A percentile compares a stretch with the other conserved stretches of the same genome.
These are phyloP conservation scores for Ophion slaviceki DNA, from an alignment of 2,888 invertebrate genomes.

Conservation along the genomic window DNA sequence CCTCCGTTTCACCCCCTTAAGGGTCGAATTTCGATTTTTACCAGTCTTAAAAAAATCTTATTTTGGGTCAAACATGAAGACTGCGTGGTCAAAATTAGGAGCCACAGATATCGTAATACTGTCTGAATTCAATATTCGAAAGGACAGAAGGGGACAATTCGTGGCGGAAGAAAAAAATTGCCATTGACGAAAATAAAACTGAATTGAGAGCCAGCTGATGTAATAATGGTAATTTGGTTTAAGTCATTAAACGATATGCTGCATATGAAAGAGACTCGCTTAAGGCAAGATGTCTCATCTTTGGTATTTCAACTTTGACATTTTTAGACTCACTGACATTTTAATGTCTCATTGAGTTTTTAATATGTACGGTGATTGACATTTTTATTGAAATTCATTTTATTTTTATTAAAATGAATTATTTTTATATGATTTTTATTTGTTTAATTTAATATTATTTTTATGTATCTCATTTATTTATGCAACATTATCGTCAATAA, in stretches of 20 bases:
- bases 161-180: neutral
- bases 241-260: neutral
- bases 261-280: neutral
- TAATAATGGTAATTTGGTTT: neutral
- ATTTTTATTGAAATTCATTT: neutral
- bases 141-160: neutral
- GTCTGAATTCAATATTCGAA: neutral
- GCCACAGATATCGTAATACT: too few relatives aligned
- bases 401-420: neutral
- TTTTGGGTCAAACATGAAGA: too few relatives aligned
- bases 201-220: neutral
- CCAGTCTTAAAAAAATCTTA: too few relatives aligned
- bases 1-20: too few relatives aligned
- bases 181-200: neutral
- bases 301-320: neutral
- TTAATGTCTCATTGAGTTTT: neutral
- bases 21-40: too few relatives aligned
- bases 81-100: too few relatives aligned
- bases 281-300: neutral
- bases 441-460: neutral
- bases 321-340: neutral
- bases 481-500: neutral
- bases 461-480: neutral
- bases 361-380: neutral
- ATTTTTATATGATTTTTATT: neutral